phyloP scores from a whole-genome alignment of 2,113 vertebrate species.

The Hemichromis elongatus region DNA sequence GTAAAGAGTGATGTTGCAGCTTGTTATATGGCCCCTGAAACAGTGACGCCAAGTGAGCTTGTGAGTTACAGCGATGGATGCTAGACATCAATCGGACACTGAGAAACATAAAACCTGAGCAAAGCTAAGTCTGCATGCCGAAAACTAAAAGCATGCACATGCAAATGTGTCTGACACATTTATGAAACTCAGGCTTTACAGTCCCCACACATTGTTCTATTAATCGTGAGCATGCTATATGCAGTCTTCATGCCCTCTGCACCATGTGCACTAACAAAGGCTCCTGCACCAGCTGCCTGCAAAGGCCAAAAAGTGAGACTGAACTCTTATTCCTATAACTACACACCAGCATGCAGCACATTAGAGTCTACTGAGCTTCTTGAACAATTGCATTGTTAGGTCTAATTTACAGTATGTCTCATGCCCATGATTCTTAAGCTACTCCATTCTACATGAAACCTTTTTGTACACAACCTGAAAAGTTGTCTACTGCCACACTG shows the following conservation, averaged over 20 bases:
- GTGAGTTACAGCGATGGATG: slow-evolving; percentile 3
- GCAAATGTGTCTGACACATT: neutral
- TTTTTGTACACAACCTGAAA: neutral
- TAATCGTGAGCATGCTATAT: neutral
- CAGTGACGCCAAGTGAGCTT: neutral
- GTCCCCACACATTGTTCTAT: neutral
- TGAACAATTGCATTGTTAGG: neutral
- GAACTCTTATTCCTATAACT: neutral
- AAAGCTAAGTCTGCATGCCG: neutral
- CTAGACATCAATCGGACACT: neutral
- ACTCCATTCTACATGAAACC: neutral
- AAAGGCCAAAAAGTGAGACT: neutral
- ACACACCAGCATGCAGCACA: neutral
- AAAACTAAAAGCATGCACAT: neutral
- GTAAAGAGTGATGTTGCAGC: neutral
- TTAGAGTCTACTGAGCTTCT: neutral
- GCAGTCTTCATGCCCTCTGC: neutral
- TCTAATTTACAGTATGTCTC: neutral
- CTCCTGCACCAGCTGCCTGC: neutral
- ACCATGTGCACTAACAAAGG: neutral
- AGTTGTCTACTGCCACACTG: neutral
- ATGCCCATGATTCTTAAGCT: neutral
- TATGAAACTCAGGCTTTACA: neutral
- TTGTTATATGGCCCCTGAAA: slow-evolving; percentile 10
- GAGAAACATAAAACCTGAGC: neutral